Conservation (phyloP, 1,140 invertebrate species). For the Aculops lycopersici region DNA sequence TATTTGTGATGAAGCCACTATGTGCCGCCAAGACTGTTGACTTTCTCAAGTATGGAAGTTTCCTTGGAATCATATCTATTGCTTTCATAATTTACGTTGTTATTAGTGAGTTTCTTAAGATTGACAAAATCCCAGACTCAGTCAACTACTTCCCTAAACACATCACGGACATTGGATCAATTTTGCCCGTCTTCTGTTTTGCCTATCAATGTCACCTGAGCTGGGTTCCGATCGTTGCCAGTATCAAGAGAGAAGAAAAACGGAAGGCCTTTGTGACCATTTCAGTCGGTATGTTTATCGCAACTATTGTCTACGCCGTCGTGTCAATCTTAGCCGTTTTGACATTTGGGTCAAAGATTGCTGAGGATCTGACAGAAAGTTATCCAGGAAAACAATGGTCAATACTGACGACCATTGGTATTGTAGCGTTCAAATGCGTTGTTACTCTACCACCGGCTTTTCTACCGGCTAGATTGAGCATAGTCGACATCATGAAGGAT, state of each 20-base stretch:
- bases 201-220: background rate
- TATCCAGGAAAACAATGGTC: background rate
- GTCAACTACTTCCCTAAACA: background rate
- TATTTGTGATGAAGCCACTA: background rate
- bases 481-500: background rate
- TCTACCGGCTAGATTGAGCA: background rate
- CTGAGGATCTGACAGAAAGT: background rate
- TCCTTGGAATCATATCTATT: background rate
- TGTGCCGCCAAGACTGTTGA: background rate
- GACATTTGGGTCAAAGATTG: background rate
- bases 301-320: background rate
- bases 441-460: background rate
- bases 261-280: background rate
- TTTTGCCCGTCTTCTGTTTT: background rate
- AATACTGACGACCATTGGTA: background rate
- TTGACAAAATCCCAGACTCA: background rate
- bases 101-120: background rate
- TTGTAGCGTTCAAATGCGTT: background rate
- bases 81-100: background rate
- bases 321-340: background rate
- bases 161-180: background rate
- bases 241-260: background rate
- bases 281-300: background rate
- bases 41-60: background rate
- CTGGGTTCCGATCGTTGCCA: background rate